phyloP scores from a whole-genome alignment of 2,888 invertebrate genomes.

The Octonoba sinensis region DNA sequence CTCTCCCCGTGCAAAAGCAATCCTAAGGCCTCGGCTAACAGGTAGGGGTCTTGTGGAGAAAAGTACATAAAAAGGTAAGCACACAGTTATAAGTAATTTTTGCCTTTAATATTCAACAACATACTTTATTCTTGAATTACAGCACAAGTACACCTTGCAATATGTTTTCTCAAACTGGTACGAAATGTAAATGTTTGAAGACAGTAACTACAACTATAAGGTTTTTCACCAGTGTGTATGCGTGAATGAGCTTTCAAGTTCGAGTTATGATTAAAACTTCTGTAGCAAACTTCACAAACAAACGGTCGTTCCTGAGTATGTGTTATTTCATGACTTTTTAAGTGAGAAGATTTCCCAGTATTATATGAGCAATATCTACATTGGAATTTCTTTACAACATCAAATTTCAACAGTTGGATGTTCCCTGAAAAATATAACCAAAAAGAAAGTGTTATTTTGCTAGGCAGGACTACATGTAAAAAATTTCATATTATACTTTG shows the following conservation, averaged over 20 bases:
- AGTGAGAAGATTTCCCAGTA: neutral
- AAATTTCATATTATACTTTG: neutral
- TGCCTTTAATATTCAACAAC: no score
- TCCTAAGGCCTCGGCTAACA: no score
- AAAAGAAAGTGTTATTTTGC: neutral
- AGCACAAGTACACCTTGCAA: neutral
- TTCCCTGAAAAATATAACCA: neutral
- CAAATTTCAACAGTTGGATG: neutral
- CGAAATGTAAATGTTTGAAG: conserved; percentile 10
- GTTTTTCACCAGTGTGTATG: conserved; percentile 20
- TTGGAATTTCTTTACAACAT: conserved; percentile 1
- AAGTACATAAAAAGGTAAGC: no score
- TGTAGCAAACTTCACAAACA: neutral
- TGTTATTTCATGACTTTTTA: conserved; percentile 3
- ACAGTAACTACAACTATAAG: conserved; percentile 7
- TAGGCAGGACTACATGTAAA: neutral
- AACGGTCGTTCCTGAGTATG: conserved; percentile 17
- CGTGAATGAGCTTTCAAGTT: conserved; percentile 17
- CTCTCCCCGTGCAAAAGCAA: no score
- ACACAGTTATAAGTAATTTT: no score
- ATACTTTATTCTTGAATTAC: no score
- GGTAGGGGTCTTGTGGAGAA: no score
- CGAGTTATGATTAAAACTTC: conserved; percentile 14
- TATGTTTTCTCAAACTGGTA: neutral
- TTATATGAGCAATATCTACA: conserved; percentile 6